phyloP scores from a whole-genome alignment of 2,797 vertebrate genomes.

The Chaunax sp. region DNA sequence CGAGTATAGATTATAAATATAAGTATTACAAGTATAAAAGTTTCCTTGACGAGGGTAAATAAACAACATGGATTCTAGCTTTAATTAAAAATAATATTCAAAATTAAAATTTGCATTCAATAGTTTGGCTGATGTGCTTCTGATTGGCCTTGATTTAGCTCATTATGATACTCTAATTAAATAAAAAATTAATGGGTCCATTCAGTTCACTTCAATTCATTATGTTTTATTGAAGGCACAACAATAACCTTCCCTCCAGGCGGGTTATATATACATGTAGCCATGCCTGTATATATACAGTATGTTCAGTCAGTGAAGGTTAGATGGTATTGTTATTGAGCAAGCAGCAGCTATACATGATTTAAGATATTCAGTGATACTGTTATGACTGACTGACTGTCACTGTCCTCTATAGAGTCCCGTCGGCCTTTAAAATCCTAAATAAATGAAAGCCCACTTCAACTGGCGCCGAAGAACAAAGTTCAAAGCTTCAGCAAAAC shows the following conservation, averaged over 20 bases:
- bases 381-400: background rate
- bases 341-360: background rate
- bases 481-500: background rate
- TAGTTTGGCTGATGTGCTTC: background rate
- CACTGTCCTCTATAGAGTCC: too few relatives aligned
- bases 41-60: too few relatives aligned
- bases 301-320: background rate
- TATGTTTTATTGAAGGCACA: background rate
- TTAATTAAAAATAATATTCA: background rate
- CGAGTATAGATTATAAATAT: too few relatives aligned
- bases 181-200: conserved; percentile 15
- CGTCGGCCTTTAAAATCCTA: background rate
- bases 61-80: background rate
- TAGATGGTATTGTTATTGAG: background rate
- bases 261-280: background rate
- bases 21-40: too few relatives aligned
- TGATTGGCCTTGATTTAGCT: background rate
- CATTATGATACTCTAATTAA: conserved; percentile 7
- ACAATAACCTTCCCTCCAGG: background rate
- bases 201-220: background rate
- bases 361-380: background rate
- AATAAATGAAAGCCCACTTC: background rate
- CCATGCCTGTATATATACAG: background rate
- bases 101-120: too few relatives aligned
- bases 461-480: background rate